Percentiles rank a stretch among this genome's conserved stretches.
Evolutionary conservation across 2,888 invertebrate species (phyloP).

Genomic region (Sphecodes monilicornis): DNA sequence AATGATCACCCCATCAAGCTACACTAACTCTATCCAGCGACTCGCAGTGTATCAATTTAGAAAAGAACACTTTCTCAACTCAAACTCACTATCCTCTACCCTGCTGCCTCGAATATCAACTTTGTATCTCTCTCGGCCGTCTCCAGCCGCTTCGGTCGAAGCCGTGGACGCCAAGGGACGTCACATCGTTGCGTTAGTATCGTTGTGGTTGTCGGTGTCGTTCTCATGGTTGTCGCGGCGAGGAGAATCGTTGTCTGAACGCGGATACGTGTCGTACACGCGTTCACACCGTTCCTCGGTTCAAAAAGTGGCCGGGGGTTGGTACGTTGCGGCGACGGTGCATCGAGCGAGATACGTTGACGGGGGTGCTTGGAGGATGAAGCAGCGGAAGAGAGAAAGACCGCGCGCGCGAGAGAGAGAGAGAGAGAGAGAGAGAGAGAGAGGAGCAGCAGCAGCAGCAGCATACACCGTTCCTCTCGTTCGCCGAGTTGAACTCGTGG

Average conservation of each 20-base stretch:
- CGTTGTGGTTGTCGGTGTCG: not conserved
- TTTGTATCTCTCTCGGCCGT: not conserved
- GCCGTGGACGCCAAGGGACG: not conserved
- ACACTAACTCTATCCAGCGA: no score
- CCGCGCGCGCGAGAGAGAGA: no score
- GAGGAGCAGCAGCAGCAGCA: not conserved
- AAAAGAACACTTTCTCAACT: not conserved
- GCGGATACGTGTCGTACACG: constrained; percentile 11
- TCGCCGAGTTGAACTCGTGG: constrained; percentile 6
- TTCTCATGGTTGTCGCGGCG: not conserved
- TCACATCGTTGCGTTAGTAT: not conserved
- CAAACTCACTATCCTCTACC: not conserved
- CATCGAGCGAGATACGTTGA: constrained; percentile 7
- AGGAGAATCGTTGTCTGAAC: not conserved
- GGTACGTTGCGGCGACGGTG: not conserved
- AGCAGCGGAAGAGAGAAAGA: not conserved
- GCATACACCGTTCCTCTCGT: not conserved
- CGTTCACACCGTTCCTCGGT: constrained; percentile 1
- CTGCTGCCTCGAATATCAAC: not conserved
- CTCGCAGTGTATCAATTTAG: not conserved
- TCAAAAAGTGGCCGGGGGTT: not conserved
- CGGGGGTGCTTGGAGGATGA: not conserved
- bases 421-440: not conserved
- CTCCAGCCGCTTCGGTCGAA: not conserved
- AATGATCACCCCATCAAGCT: no score